A percentile compares a stretch with the other conserved stretches of the same genome.
phyloP scores from a whole-genome alignment of 1,140 invertebrate species.

The Galleria mellonella region DNA sequence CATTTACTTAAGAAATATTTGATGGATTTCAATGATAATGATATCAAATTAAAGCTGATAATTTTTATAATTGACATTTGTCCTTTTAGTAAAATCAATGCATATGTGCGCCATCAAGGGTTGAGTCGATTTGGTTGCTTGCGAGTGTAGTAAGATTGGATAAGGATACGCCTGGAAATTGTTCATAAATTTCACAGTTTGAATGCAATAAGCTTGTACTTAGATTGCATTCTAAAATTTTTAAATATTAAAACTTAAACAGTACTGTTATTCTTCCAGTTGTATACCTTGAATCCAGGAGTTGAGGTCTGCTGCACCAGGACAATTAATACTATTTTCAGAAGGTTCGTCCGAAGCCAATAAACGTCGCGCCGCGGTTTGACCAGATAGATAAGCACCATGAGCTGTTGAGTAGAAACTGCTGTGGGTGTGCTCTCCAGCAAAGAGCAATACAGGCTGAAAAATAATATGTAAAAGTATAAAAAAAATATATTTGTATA shows the following conservation, averaged over 20 bases:
- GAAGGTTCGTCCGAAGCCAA: conserved; percentile 75
- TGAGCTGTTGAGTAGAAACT: conserved; percentile 96
- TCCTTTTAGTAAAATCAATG: too few relatives aligned
- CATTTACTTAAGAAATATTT: too few relatives aligned
- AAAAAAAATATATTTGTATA: too few relatives aligned
- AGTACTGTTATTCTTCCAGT: conserved; percentile 40
- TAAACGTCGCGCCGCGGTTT: conserved; percentile 87
- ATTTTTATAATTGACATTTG: too few relatives aligned
- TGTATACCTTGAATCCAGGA: conserved; percentile 88
- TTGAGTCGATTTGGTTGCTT: too few relatives aligned
- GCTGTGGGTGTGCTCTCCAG: conserved; percentile 95
- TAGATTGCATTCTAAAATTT: neutral
- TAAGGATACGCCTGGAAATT: too few relatives aligned
- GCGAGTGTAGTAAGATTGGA: too few relatives aligned
- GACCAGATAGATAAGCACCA: conserved; percentile 92
- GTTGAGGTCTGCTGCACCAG: conserved; percentile 84
- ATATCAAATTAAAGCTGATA: too few relatives aligned
- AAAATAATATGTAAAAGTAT: conserved; percentile 10
- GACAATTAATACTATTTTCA: conserved; percentile 79
- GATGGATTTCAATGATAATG: too few relatives aligned
- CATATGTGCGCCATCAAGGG: too few relatives aligned
- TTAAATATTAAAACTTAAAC: too few relatives aligned
- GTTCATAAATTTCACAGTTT: too few relatives aligned
- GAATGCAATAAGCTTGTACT: neutral
- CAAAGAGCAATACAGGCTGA: conserved; percentile 90